Evolutionary conservation across 2,113 vertebrate species (phyloP).

Genomic region (Halichoeres trimaculatus): DNA sequence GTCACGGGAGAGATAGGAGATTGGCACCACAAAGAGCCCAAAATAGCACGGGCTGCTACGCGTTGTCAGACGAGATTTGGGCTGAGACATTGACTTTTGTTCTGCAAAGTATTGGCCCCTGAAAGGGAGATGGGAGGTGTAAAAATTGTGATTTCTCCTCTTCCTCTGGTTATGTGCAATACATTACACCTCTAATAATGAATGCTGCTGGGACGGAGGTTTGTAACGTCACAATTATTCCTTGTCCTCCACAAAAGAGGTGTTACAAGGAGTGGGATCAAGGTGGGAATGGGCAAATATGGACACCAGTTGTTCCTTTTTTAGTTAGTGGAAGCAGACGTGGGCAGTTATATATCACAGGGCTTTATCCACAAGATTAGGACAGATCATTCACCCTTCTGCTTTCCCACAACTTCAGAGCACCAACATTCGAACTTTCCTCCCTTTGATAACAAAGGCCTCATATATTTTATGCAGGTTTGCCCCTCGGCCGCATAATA

Average conservation of each 20-base stretch:
- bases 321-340: conserved; percentile 86
- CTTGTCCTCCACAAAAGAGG: conserved; percentile 86
- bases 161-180: conserved; percentile 88
- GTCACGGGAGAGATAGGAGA: conserved; percentile 98
- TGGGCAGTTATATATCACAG: conserved; percentile 90
- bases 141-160: conserved; percentile 91
- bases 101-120: conserved; percentile 91
- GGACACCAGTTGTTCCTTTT: conserved; percentile 86
- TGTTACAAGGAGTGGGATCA: conserved; percentile 82
- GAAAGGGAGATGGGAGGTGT: conserved; percentile 94
- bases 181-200: conserved; percentile 89
- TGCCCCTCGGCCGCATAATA: conserved; percentile 94
- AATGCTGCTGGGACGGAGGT: conserved; percentile 85
- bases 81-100: conserved; percentile 99
- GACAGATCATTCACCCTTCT: conserved; percentile 86
- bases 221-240: conserved; percentile 93
- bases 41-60: conserved; percentile 99
- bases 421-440: conserved; percentile 89
- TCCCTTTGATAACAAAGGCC: conserved; percentile 92
- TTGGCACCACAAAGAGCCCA: conserved; percentile 99
- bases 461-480: conserved; percentile 95
- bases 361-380: conserved; percentile 89
- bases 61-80: conserved; percentile 99
- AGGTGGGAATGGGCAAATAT: conserved; percentile 77
- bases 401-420: conserved; percentile 92